Conservation (phyloP, 1,140 invertebrate genomes). For the Orchesella cincta region DNA sequence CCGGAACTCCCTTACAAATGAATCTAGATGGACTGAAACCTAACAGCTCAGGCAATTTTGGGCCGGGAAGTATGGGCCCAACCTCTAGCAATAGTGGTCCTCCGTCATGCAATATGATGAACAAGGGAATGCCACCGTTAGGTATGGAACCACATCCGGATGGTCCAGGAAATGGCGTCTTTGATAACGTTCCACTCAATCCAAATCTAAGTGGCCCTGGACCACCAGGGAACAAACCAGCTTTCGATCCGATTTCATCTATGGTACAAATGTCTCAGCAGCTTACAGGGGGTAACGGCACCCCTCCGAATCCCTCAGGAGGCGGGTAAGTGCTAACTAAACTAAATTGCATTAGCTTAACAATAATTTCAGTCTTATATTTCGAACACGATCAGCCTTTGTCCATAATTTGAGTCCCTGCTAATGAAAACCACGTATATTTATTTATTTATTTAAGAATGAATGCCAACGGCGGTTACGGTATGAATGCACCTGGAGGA, state of each 20-base stretch:
- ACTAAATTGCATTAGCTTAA: constrained; percentile 55
- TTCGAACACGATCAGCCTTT: too few species aligned
- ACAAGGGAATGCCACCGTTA: constrained; percentile 50
- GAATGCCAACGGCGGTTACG: constrained; percentile 59
- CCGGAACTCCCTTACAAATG: constrained; percentile 50
- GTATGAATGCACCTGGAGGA: constrained; percentile 57
- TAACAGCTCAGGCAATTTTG: constrained; percentile 27
- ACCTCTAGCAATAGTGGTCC: constrained; percentile 23
- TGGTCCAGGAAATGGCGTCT: constrained; percentile 37
- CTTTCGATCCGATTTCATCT: constrained; percentile 88
- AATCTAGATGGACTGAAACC: constrained; percentile 47
- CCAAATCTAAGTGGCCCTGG: constrained; percentile 71
- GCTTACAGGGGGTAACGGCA: constrained; percentile 73
- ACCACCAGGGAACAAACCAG: constrained; percentile 52
- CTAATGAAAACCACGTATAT: too few species aligned
- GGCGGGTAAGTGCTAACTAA: constrained; percentile 53
- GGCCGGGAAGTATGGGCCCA: constrained; percentile 31
- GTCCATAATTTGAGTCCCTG: too few species aligned
- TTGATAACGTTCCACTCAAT: constrained; percentile 79
- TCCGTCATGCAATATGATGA: constrained; percentile 44
- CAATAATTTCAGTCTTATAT: constrained; percentile 57
- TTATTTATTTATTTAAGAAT: constrained; percentile 47
- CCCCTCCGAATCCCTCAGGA: constrained; percentile 56
- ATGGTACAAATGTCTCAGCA: constrained; percentile 92
- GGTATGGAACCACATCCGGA: constrained; percentile 55